Evolutionary conservation across 2,797 vertebrate species (phyloP).

Genomic region (Denticeps clupeoides): DNA sequence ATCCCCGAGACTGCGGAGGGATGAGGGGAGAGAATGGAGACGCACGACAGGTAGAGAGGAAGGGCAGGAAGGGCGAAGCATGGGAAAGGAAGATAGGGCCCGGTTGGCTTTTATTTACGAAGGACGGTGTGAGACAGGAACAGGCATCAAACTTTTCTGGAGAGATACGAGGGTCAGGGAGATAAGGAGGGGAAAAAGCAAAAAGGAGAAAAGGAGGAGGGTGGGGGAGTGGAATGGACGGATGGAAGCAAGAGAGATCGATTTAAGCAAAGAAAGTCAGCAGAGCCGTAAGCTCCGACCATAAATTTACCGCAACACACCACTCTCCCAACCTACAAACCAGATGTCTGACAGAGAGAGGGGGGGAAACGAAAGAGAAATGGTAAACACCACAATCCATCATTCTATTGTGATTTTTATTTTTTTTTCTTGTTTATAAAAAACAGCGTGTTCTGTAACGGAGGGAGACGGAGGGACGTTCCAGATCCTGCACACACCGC

Average conservation of each 20-base stretch:
- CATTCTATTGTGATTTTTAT: slow-evolving; percentile 22
- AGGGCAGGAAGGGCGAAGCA: not conserved
- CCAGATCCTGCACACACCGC: too few species aligned
- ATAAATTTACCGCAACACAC: slow-evolving; percentile 44
- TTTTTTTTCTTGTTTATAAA: too few species aligned
- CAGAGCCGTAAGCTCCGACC: slow-evolving; percentile 43
- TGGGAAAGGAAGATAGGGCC: slow-evolving; percentile 16
- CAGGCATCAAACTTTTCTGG: too few species aligned
- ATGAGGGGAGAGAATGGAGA: not conserved
- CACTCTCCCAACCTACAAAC: slow-evolving; percentile 42
- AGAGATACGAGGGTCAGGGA: slow-evolving; percentile 15
- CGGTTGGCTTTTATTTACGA: too few species aligned
- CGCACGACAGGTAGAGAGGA: not conserved
- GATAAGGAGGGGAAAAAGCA: slow-evolving; percentile 1
- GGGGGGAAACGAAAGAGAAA: not conserved
- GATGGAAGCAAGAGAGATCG: not conserved
- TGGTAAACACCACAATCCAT: slow-evolving; percentile 47
- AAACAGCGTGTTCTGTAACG: too few species aligned
- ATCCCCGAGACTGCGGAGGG: not conserved
- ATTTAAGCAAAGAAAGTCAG: not conserved
- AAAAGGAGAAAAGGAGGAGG: not conserved
- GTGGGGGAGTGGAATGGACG: not conserved
- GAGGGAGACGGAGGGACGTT: too few species aligned
- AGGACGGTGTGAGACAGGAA: too few species aligned
- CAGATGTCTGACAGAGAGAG: slow-evolving; percentile 44